phyloP scores from a whole-genome alignment of 2,888 invertebrate species.

The Amphipyra tragopoginis region DNA sequence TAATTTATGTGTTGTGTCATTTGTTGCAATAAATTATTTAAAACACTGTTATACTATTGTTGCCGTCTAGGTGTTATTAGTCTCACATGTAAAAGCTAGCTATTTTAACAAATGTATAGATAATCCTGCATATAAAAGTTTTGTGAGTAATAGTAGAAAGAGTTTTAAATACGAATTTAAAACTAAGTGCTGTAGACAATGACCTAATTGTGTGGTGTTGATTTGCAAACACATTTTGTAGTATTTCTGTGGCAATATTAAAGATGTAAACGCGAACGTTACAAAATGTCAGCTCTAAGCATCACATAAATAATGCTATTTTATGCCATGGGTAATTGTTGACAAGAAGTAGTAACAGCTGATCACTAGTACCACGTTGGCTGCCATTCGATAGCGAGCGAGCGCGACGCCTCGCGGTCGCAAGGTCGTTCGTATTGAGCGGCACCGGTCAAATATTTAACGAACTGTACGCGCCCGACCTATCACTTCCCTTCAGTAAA shows the following conservation, averaged over 20 bases:
- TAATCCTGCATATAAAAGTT: not conserved
- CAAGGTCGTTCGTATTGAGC: conserved; percentile 82
- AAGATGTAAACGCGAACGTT: not conserved
- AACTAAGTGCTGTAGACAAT: too few species aligned
- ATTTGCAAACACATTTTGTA: too few species aligned
- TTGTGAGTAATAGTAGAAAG: too few species aligned
- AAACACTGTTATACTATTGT: conserved; percentile 35
- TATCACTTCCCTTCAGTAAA: conserved; percentile 57
- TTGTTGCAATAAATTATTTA: conserved; percentile 30
- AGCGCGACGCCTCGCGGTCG: conserved; percentile 71
- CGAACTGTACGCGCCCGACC: conserved; percentile 62
- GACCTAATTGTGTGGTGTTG: too few species aligned
- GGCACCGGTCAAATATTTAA: conserved; percentile 78
- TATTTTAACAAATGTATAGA: conserved; percentile 2
- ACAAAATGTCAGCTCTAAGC: not conserved
- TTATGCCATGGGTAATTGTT: conserved; percentile 52
- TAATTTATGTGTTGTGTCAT: conserved; percentile 54
- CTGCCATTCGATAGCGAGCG: conserved; percentile 69
- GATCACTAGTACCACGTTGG: conserved; percentile 70
- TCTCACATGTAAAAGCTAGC: conserved; percentile 28
- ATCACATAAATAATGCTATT: not conserved
- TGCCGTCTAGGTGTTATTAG: conserved; percentile 42
- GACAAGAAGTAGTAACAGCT: conserved; percentile 70
- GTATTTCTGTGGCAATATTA: not conserved
- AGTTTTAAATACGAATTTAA: too few species aligned